Evolutionary conservation across 2,888 invertebrate species (phyloP).

Genomic region (Meandrusa payeni): DNA sequence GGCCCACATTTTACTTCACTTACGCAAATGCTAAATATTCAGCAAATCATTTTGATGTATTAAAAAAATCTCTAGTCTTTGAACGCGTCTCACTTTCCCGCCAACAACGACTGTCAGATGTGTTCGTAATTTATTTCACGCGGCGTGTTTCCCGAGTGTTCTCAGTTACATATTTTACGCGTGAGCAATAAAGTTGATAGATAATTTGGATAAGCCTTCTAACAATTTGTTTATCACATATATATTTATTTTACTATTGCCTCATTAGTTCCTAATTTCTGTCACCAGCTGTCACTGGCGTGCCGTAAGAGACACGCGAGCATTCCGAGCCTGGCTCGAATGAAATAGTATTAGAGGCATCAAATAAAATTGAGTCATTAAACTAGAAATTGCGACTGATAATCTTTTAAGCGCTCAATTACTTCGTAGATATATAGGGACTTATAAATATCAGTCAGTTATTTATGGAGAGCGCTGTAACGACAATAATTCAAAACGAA

Average conservation of each 20-base stretch:
- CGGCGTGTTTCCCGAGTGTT: constrained; percentile 1
- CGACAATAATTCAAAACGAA: not conserved
- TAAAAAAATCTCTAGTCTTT: constrained; percentile 1
- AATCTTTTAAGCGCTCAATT: constrained; percentile 12
- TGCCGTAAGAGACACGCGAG: constrained; percentile 15
- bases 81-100: constrained; percentile 10
- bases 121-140: constrained; percentile 12
- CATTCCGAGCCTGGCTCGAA: constrained; percentile 24
- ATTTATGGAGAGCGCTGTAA: not conserved
- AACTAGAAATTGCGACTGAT: constrained; percentile 1
- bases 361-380: constrained; percentile 22
- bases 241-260: not conserved
- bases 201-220: constrained; percentile 22
- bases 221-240: constrained; percentile 18
- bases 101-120: constrained; percentile 10
- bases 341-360: constrained; percentile 26
- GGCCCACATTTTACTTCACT: not conserved
- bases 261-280: constrained; percentile 22
- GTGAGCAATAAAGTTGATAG: constrained; percentile 20
- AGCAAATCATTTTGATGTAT: constrained; percentile 12
- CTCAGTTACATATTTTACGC: constrained; percentile 12
- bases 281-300: constrained; percentile 18
- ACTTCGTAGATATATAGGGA: constrained; percentile 7
- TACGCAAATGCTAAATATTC: constrained; percentile 13
- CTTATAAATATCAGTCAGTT: not conserved